Evolutionary conservation across 2,888 invertebrate genomes (phyloP).

Genomic region (Orthonevra nobilis): DNA sequence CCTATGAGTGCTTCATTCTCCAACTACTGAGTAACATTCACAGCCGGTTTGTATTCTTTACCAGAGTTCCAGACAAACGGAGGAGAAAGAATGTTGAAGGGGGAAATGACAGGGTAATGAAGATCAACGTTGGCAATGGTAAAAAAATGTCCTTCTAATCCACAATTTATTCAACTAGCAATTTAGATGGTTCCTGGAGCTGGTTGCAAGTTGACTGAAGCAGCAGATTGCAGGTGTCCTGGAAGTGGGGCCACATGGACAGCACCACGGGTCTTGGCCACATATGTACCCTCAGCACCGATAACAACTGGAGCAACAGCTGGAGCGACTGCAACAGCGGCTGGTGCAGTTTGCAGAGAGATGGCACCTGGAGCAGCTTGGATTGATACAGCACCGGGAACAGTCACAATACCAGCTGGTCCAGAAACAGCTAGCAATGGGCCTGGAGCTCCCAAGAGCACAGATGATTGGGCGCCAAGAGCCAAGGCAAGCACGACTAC

Average conservation of each 20-base stretch:
- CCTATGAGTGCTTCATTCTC: neutral
- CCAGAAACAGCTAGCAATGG: constrained; percentile 46
- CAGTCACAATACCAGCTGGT: constrained; percentile 21
- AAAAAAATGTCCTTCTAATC: neutral
- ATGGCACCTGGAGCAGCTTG: constrained; percentile 20
- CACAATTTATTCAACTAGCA: constrained; percentile 14
- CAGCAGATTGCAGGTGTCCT: constrained; percentile 58
- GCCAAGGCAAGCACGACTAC: constrained; percentile 71
- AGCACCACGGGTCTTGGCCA: constrained; percentile 62
- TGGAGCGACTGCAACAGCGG: constrained; percentile 20
- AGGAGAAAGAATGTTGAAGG: neutral
- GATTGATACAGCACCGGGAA: constrained; percentile 37
- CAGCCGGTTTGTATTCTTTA: neutral
- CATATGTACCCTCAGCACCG: constrained; percentile 58
- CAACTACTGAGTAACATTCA: neutral
- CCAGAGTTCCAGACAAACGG: neutral
- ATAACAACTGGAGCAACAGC: constrained; percentile 42
- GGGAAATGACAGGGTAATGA: neutral
- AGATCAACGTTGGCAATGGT: neutral
- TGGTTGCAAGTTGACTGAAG: constrained; percentile 59
- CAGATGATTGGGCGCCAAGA: constrained; percentile 63
- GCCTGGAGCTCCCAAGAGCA: constrained; percentile 47
- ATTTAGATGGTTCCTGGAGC: constrained; percentile 56
- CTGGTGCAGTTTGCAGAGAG: constrained; percentile 3
- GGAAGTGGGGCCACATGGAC: constrained; percentile 56